Evolutionary conservation across 2,888 invertebrate genomes (phyloP), one percentile per base, ranked within the genome.

Genomic region (Entomobrya multifasciata): DNA sequence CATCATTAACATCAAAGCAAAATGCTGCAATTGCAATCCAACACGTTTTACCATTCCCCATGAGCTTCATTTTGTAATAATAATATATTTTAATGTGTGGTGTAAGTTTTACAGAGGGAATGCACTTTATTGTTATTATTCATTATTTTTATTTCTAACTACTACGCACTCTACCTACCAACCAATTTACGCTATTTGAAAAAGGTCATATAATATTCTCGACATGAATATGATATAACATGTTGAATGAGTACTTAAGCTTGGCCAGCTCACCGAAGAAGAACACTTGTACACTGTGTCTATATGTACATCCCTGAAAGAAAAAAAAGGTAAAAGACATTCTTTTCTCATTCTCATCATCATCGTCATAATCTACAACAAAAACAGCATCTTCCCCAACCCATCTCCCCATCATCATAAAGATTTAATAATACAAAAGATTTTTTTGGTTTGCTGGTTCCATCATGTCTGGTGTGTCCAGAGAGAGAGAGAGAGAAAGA

Each of bases 391-490:
- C 70, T 57, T 78, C 25, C 77, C 36, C 36, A 36, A 36, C 36
- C 36, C 5, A 36, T 36, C 36, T 36, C 36, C 36, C 60, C 57
- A 78, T 60, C 49, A 65, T 27, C 65, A 79, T 79, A 47, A 79
- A 62, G 47, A 81, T 70, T 70, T 41, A 72, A 57, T 44, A 79
- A 72, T 44, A 86, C 81, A 86, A 86, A 76, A 81, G 57, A 65
- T 55, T 80, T 86, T 57, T 72, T 41, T 47, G 74, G 72, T 36
- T 77, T 77, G 20, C 72, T 86, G 86, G 86, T 86, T 86, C 86
- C 86, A 52, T 22, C 57, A 76, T 81, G 86, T 86, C 86, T 86
- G 60, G 62, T 81, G 81, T 47, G 81, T 74, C 81, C 81, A 81
- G 57, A 25, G 74, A 76, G 74, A 15, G 47, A 60, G 65, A 49